Conservation (phyloP, 2,797 vertebrate species). For the Somateria mollissima region DNA sequence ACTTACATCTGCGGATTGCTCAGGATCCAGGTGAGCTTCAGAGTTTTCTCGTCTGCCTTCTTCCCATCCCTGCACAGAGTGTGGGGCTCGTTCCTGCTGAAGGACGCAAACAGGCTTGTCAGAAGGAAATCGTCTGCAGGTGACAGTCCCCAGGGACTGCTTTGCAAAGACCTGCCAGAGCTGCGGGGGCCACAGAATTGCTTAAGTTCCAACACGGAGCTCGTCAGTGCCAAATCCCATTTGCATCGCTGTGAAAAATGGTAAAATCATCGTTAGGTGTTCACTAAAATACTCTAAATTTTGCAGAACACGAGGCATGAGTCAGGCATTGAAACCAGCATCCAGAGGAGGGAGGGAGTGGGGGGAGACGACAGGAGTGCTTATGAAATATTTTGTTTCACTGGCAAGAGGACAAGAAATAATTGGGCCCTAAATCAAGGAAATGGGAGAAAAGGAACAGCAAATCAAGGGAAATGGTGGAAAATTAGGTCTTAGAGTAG, state of each 20-base stretch:
- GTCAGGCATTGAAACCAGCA: slow-evolving; percentile 73
- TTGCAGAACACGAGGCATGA: slow-evolving; percentile 67
- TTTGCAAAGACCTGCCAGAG: background rate
- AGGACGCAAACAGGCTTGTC: background rate
- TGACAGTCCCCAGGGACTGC: background rate
- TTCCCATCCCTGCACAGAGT: background rate
- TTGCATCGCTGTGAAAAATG: slow-evolving; percentile 68
- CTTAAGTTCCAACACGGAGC: background rate
- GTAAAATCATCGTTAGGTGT: slow-evolving; percentile 61
- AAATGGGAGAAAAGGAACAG: slow-evolving; percentile 80
- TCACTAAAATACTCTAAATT: slow-evolving; percentile 69
- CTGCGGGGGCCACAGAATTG: background rate
- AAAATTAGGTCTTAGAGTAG: slow-evolving; percentile 81
- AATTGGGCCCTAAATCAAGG: slow-evolving; percentile 85
- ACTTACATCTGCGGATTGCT: accelerated
- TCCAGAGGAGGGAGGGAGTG: slow-evolving; percentile 63
- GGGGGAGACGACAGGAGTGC: slow-evolving; percentile 61
- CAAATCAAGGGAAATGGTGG: slow-evolving; percentile 82
- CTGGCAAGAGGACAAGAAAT: slow-evolving; percentile 84
- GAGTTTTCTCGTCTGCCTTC: background rate
- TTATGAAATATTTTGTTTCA: slow-evolving; percentile 83
- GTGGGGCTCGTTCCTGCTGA: background rate
- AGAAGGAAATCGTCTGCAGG: background rate
- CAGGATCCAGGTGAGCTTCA: background rate
- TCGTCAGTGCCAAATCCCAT: slow-evolving; percentile 55